Evolutionary conservation across 53 echinoderm and acorn worm species (phyloP), one percentile per base, ranked within the genome.

Genomic region (Arbacia lixula): DNA sequence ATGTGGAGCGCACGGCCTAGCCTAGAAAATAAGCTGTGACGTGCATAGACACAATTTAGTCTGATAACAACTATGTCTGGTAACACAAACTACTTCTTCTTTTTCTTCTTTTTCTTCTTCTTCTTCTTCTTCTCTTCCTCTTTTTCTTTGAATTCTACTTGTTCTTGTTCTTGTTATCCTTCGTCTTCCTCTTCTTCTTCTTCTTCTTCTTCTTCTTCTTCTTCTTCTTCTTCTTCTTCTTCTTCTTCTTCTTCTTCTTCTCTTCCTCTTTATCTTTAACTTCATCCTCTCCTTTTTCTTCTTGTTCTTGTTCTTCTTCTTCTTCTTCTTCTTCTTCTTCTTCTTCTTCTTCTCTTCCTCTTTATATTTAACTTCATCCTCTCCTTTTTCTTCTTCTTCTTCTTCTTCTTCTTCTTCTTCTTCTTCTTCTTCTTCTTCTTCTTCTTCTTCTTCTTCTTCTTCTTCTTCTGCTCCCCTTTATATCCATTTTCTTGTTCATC

Each of bases 381-480:
- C n/a, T n/a, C n/a, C n/a, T n/a, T n/a, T n/a, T n/a, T n/a, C 62
- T 61, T 61, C 62, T 61, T 61, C 62, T 61, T 61, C 62, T 61
- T 61, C 62, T 61, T 61, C 62, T 61, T 61, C 62, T 61, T 61
- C 62, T 61, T 61, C 62, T 61, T 61, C 62, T 61, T 61, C 62
- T 61, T 61, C 62, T 61, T 61, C 62, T 61, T 61, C 62, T 61
- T 61, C 62, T 61, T 61, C 62, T 61, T 61, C 62, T 61, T 61
- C 62, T 61, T 61, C 62, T 61, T 61, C 62, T 61, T 61, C 62
- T 61, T 46, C 49, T 46, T 46, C 49, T 46, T 46, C 49, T 46
- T 46, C 49, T 46, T 46, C 49, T 46, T 46, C 28, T 27, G 10
- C 28, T 27, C 8, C 28, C 21, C 19, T 61, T 27, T 20, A 10